These are phyloP conservation scores for Campoletis sonorensis DNA, from an alignment of 1,140 invertebrate species.

Conservation along the genomic window DNA sequence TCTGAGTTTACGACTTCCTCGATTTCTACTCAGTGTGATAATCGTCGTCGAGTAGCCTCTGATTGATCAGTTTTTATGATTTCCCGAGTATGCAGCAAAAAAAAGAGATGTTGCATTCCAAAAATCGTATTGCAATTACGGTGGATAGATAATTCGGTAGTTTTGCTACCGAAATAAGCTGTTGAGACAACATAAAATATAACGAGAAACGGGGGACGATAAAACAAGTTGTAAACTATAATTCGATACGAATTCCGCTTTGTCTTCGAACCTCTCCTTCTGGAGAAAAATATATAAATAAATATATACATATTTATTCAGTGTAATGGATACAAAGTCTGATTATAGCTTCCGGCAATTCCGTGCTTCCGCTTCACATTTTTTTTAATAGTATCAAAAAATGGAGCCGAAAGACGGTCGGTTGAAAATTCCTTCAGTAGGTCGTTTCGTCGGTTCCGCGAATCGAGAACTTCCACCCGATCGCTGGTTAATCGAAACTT, in stretches of 20 bases:
- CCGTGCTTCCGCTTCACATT: background rate
- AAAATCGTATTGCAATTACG: background rate
- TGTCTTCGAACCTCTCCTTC: background rate
- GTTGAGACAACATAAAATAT: background rate
- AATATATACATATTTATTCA: too few relatives aligned
- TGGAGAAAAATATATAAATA: too few relatives aligned
- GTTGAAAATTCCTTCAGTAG: background rate
- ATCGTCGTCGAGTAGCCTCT: too few relatives aligned
- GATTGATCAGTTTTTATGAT: too few relatives aligned
- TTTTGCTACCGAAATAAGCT: background rate
- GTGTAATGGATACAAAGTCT: too few relatives aligned
- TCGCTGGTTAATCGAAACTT: too few relatives aligned
- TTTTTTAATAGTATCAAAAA: background rate
- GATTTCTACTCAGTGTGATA: too few relatives aligned
- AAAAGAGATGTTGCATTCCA: too few relatives aligned
- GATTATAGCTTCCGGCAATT: constrained; percentile 9
- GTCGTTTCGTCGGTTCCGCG: background rate
- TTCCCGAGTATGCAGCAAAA: too few relatives aligned
- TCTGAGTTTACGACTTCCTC: too few relatives aligned
- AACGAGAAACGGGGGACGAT: background rate
- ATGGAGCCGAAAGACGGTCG: background rate
- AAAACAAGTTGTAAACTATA: background rate
- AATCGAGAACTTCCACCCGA: too few relatives aligned
- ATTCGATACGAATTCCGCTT: background rate
- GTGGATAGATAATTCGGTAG: background rate